phyloP scores from a whole-genome alignment of 2,113 vertebrate genomes.

The Anser brachyrhynchus region DNA sequence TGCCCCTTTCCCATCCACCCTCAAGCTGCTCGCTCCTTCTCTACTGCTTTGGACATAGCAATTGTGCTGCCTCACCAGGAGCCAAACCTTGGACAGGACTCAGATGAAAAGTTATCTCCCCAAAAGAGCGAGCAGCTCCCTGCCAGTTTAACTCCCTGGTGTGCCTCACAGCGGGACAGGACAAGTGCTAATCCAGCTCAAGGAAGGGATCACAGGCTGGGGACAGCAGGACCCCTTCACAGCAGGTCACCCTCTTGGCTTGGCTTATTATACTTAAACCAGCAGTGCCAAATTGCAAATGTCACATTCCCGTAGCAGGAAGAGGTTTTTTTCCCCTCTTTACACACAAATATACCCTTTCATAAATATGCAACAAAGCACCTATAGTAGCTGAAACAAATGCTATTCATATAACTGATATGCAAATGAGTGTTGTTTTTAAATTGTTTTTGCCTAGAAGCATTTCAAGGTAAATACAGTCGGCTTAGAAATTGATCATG shows the following conservation, averaged over 20 bases:
- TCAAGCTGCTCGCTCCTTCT: background rate
- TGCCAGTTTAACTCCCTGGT: background rate
- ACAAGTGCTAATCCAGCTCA: background rate
- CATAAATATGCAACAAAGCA: conserved; percentile 58
- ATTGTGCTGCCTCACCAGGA: background rate
- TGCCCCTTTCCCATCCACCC: background rate
- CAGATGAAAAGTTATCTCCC: background rate
- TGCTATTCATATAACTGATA: conserved; percentile 58
- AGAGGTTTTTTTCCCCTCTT: background rate
- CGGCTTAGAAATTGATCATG: background rate
- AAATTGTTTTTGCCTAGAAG: conserved; percentile 4
- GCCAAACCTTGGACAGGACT: background rate
- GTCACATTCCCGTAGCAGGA: conserved; percentile 25
- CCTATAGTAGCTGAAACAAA: conserved; percentile 56
- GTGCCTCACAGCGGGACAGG: background rate
- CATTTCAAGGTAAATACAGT: conserved; percentile 28
- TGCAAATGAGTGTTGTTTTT: background rate
- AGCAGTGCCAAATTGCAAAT: conserved; percentile 50
- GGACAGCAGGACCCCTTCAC: fast-evolving
- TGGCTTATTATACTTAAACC: conserved; percentile 18
- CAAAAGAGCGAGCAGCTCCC: background rate
- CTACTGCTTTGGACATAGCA: background rate
- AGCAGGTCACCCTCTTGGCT: background rate
- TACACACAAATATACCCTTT: conserved; percentile 40
- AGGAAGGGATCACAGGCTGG: background rate